Evolutionary conservation across 1,140 invertebrate genomes (phyloP).

Genomic region (Lanistes nyassanus): DNA sequence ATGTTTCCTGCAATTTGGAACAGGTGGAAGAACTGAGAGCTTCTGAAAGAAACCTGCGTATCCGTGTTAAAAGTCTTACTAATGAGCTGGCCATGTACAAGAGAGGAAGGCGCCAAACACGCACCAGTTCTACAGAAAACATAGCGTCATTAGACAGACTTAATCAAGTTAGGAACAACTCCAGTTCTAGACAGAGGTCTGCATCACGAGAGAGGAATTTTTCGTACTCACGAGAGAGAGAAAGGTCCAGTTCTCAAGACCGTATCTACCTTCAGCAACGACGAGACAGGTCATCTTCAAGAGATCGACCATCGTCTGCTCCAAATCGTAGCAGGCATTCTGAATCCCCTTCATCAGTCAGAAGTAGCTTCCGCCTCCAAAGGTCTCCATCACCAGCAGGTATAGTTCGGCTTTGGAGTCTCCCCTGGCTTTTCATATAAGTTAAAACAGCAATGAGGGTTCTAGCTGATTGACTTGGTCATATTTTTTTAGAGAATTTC

Average conservation of each 20-base stretch:
- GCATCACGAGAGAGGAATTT: slow-evolving; percentile 32
- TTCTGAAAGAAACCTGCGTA: slow-evolving; percentile 62
- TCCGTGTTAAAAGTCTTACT: slow-evolving; percentile 64
- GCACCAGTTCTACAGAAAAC: slow-evolving; percentile 17
- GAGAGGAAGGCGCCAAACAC: slow-evolving; percentile 30
- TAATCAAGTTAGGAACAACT: slow-evolving; percentile 22
- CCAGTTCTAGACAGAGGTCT: slow-evolving; percentile 40
- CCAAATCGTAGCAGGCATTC: slow-evolving; percentile 43
- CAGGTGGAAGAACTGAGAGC: slow-evolving; percentile 65
- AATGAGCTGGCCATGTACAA: slow-evolving; percentile 65
- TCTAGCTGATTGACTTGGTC: too few relatives aligned
- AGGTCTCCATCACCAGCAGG: slow-evolving; percentile 53
- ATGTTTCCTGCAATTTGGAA: background rate
- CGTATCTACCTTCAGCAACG: slow-evolving; percentile 36
- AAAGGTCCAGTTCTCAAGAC: slow-evolving; percentile 48
- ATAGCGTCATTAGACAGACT: slow-evolving; percentile 15
- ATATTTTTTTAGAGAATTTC: too few relatives aligned
- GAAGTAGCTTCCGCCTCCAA: slow-evolving; percentile 28
- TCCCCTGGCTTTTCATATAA: too few relatives aligned
- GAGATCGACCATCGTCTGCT: slow-evolving; percentile 45
- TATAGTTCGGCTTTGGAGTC: too few relatives aligned
- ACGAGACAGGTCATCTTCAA: slow-evolving; percentile 37
- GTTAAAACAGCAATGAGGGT: too few relatives aligned
- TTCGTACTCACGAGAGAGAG: slow-evolving; percentile 26
- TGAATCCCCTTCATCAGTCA: slow-evolving; percentile 36